Evolutionary conservation across 1,140 invertebrate species (phyloP).

Genomic region (Mamestra configurata): DNA sequence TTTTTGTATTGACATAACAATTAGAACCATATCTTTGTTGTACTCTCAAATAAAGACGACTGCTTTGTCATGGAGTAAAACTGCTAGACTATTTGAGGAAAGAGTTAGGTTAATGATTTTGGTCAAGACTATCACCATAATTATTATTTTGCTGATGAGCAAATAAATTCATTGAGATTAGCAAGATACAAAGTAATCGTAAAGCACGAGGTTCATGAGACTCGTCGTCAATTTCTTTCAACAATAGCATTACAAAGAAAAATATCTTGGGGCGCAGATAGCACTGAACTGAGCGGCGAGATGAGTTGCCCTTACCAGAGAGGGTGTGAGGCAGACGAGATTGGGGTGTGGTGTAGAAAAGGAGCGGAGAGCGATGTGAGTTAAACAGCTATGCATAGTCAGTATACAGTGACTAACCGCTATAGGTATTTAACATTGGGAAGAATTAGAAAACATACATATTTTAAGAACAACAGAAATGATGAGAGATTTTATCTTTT

Average conservation of each 20-base stretch:
- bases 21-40: constrained; percentile 34
- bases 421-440: no score
- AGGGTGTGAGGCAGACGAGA: constrained; percentile 84
- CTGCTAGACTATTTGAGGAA: not conserved
- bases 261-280: constrained; percentile 85
- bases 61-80: constrained; percentile 1
- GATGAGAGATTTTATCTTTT: no score
- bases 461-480: no score
- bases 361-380: constrained; percentile 16
- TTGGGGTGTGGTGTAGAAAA: constrained; percentile 61
- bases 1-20: constrained; percentile 50
- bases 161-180: constrained; percentile 49
- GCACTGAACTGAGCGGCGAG: constrained; percentile 82
- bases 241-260: constrained; percentile 85
- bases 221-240: constrained; percentile 72
- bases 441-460: no score
- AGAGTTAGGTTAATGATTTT: not conserved
- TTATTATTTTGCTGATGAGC: not conserved
- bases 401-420: no score
- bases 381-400: no score
- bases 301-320: constrained; percentile 85
- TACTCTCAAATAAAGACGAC: not conserved
- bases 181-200: constrained; percentile 20
- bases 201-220: constrained; percentile 54
- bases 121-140: not conserved